Base-by-base conservation (phyloP, 2,113 vertebrate species). In the Pollachius pollachius region DNA sequence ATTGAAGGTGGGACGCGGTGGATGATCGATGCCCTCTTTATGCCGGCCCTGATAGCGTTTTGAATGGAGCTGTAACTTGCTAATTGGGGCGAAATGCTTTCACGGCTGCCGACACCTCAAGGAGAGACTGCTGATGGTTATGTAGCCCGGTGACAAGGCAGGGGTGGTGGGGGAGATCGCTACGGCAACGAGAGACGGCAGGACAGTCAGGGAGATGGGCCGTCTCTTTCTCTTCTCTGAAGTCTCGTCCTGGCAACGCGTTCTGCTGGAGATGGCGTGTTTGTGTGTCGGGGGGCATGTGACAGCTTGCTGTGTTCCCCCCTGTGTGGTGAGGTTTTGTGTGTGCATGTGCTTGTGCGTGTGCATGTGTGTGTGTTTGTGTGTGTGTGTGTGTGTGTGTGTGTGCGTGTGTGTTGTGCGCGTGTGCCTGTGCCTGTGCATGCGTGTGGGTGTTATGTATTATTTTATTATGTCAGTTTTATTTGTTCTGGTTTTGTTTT, bases 31-130 rank as follows among this genome's bases (percentile, higher is more conserved):
- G 82, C 70, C 67, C 62, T 65, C 67, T 80, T 85, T 66, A 79
- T 83, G 73, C 65, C 16, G 60, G 62, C 72, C 62, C 62, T 79
- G 75, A 84, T 81, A 75, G 81, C 62, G 60, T 81, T 78, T 23
- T 87, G 73, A 81, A 83, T 80, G 62, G 81, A 77, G 81, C 68
- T 54, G 17, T 74, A 73, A 52, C 62, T 72, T 64, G 67, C 74
- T 88, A 87, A 88, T 88, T 88, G 82, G 37, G 37, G 78, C 75
- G 68, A 72, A 71, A 81, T 52, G 74, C 81, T 85, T 85, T 89
- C 83, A 85, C 80, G 82, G 21, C 2, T 23, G 73, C 66, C 75
- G 80, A 79, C 78, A 76, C 71, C 76, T 72, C 70, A 34, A 67
- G 64, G 72, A 75, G 70, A 69, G 60, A 58, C 15, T 11, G 37